Percentiles rank a stretch among this genome's conserved stretches.
Conservation (phyloP, 37 sponge, comb jelly and placozoan genomes). For the Cliona cf. orientalis region DNA sequence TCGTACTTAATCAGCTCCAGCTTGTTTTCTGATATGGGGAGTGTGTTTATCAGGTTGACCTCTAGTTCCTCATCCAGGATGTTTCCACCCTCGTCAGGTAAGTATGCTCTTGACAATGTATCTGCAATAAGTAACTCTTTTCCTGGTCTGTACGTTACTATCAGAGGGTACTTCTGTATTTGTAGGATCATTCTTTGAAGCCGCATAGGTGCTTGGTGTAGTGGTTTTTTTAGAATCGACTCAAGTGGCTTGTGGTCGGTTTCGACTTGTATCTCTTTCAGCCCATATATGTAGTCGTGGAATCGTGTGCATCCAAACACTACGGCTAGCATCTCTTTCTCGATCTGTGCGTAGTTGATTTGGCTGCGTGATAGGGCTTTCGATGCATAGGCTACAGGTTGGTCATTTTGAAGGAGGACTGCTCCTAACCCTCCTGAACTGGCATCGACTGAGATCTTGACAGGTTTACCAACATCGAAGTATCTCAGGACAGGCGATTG, state of each 20-base stretch:
- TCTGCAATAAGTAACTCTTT: background rate
- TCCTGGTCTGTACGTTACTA: conserved; percentile 7
- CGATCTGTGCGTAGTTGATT: conserved; percentile 16
- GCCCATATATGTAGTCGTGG: too few species aligned
- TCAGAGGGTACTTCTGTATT: conserved; percentile 14
- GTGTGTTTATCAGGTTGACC: background rate
- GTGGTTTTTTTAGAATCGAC: conserved; percentile 17
- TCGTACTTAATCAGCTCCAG: too few species aligned
- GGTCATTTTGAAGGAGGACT: conserved; percentile 15
- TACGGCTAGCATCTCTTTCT: conserved; percentile 9
- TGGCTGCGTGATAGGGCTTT: too few species aligned
- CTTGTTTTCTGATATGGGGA: too few species aligned
- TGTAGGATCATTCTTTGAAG: conserved; percentile 23
- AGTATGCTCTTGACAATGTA: too few species aligned
- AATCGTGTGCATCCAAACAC: too few species aligned
- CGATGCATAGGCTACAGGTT: too few species aligned
- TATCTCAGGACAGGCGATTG: conserved; percentile 4
- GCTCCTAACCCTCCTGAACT: conserved; percentile 32
- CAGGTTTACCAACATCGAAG: background rate
- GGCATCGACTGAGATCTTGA: conserved; percentile 15
- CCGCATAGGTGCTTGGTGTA: too few species aligned
- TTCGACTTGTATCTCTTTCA: background rate
- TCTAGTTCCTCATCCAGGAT: background rate
- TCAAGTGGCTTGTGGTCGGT: conserved; percentile 43
- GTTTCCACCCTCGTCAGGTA: too few species aligned